Conservation (phyloP, 2,113 vertebrate genomes). For the Oenanthe melanoleuca region DNA sequence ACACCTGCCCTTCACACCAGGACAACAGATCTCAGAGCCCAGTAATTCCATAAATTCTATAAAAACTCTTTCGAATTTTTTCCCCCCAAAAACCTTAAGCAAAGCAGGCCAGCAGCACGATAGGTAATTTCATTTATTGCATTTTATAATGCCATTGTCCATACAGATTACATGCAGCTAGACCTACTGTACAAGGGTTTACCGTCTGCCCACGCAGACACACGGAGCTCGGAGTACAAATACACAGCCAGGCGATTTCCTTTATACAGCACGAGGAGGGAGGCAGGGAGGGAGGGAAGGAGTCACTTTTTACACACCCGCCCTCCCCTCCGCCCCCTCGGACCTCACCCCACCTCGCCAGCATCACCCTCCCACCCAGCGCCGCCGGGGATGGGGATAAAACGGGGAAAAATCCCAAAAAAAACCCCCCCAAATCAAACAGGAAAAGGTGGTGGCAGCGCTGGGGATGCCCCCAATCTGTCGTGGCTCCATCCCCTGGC, state of each 20-base stretch:
- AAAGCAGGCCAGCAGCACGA: conserved; percentile 66
- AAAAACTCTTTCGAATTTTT: not conserved
- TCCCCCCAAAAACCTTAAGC: not conserved
- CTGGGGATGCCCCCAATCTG: not conserved
- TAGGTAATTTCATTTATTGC: conserved; percentile 88
- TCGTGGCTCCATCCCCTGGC: not conserved
- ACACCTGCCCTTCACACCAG: too few species aligned
- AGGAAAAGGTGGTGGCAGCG: not conserved
- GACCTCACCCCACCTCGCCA: not conserved
- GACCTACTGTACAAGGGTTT: conserved; percentile 91
- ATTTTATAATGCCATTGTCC: conserved; percentile 92
- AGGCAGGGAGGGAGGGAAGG: not conserved
- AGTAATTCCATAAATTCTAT: rapidly evolving
- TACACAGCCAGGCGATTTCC: conserved; percentile 77
- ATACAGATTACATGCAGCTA: conserved; percentile 92
- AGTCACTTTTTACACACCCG: conserved; percentile 2
- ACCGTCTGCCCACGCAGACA: conserved; percentile 86
- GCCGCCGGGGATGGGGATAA: not conserved
- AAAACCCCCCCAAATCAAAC: not conserved
- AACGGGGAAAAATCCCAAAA: not conserved
- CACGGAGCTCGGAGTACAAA: conserved; percentile 88
- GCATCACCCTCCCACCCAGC: conserved; percentile 22
- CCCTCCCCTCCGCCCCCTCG: not conserved
- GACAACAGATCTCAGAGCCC: not conserved
- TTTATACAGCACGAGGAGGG: conserved; percentile 81